Evolutionary conservation across 1,140 invertebrate genomes (phyloP).

Genomic region (Lerema accius): DNA sequence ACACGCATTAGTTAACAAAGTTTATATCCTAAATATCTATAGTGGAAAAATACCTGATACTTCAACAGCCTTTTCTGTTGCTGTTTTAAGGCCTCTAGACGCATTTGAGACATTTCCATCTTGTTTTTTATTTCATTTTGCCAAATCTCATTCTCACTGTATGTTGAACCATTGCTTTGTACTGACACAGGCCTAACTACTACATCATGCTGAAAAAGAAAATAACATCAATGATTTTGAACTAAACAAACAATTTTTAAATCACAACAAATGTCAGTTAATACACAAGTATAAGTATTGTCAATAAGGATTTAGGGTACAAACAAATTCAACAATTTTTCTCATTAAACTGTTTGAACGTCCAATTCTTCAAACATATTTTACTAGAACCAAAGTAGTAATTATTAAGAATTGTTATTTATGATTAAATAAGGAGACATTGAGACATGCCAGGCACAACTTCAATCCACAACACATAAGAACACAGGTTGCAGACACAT

Average conservation of each 20-base stretch:
- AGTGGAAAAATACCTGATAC: conserved; percentile 80
- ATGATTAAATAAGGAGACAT: conserved; percentile 38
- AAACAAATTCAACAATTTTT: conserved; percentile 11
- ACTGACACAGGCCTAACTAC: conserved; percentile 73
- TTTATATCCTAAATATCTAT: no score
- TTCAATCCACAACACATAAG: conserved; percentile 53
- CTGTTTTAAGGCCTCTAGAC: conserved; percentile 73
- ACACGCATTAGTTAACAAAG: no score
- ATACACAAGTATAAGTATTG: conserved; percentile 15
- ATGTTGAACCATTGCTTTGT: conserved; percentile 78
- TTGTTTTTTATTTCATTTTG: conserved; percentile 81
- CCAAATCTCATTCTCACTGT: conserved; percentile 81
- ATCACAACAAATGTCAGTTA: conserved; percentile 10
- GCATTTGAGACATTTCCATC: conserved; percentile 78
- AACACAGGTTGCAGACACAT: conserved; percentile 59
- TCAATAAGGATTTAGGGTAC: conserved; percentile 20
- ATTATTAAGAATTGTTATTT: conserved; percentile 44
- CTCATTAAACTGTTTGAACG: conserved; percentile 5
- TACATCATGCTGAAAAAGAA: conserved; percentile 56
- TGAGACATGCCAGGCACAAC: conserved; percentile 52
- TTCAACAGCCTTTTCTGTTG: conserved; percentile 78
- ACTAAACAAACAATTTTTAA: not conserved
- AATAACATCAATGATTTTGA: not conserved
- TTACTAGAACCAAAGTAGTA: conserved; percentile 11
- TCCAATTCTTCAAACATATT: conserved; percentile 9